Evolutionary conservation across 2,113 vertebrate species (phyloP).

Genomic region (Anthoscopus minutus): DNA sequence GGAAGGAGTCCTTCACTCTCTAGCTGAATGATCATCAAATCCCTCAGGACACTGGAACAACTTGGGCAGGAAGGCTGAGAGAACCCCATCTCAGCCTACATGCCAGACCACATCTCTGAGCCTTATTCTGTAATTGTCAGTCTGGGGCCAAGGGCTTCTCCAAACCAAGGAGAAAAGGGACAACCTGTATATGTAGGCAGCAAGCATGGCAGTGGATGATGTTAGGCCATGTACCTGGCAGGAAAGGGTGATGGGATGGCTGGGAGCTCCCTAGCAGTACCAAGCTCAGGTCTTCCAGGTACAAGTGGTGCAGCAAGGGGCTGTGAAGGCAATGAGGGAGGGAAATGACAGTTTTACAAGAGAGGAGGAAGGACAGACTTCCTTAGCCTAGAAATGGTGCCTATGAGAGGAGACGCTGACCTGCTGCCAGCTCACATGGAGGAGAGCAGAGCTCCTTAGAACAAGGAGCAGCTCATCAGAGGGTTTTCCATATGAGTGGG

Average conservation of each 20-base stretch:
- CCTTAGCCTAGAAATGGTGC: background rate
- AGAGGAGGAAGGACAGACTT: background rate
- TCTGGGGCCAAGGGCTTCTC: background rate
- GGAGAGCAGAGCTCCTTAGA: background rate
- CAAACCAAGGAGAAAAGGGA: background rate
- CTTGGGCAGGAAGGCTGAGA: background rate
- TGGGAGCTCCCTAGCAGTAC: background rate
- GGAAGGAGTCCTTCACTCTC: background rate
- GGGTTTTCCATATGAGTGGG: background rate
- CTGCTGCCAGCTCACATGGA: background rate
- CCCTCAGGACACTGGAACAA: background rate
- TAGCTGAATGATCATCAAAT: background rate
- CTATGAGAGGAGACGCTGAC: background rate
- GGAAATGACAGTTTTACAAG: background rate
- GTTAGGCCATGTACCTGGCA: background rate
- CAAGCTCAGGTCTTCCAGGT: background rate
- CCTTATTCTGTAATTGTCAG: background rate
- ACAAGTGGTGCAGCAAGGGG: background rate
- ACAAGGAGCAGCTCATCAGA: background rate
- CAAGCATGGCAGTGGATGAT: background rate
- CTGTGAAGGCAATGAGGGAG: background rate
- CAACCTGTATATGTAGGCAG: background rate
- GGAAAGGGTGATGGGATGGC: background rate
- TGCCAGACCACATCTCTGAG: background rate
- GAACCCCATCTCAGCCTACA: background rate